Percentiles rank a stretch among this genome's conserved stretches.
phyloP scores from a whole-genome alignment of 2,113 vertebrate genomes.

The Carassius auratus region DNA sequence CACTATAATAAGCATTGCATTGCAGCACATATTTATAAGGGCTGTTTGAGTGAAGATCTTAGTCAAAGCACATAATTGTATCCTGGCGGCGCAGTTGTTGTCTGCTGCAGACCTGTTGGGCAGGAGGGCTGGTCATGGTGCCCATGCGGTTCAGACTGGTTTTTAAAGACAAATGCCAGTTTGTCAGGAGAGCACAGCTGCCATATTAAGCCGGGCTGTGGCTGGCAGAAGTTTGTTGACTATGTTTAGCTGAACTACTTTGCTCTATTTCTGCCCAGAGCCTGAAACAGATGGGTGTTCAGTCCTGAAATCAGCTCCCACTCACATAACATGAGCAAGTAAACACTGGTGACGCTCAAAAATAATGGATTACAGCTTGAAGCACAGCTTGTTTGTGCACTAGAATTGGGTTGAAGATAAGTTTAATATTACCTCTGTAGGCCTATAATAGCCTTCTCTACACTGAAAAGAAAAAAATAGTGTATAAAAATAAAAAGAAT shows the following conservation, averaged over 20 bases:
- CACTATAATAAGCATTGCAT: not conserved
- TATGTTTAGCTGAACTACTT: conserved; percentile 61
- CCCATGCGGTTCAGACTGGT: conserved; percentile 62
- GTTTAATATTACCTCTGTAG: not conserved
- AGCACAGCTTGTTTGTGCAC: too few relatives aligned
- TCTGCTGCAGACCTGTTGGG: not conserved
- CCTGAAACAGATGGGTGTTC: conserved; percentile 22
- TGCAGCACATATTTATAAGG: not conserved
- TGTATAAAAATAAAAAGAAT: not conserved
- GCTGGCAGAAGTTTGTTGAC: conserved; percentile 41
- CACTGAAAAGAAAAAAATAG: not conserved
- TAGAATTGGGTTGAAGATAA: not conserved
- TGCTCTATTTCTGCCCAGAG: conserved; percentile 55
- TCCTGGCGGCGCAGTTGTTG: conserved; percentile 11
- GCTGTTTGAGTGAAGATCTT: not conserved
- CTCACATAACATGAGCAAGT: not conserved
- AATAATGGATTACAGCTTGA: not conserved
- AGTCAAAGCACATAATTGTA: not conserved
- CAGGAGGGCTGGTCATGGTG: not conserved
- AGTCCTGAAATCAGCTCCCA: conserved; percentile 17
- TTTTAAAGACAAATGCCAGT: conserved; percentile 54
- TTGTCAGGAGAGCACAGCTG: conserved; percentile 63
- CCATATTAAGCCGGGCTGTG: conserved; percentile 55
- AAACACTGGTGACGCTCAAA: not conserved
- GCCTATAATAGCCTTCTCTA: not conserved